A percentile compares a stretch with the other conserved stretches of the same genome.
Evolutionary conservation across 2,113 vertebrate genomes (phyloP).

Genomic region (Otus sunia): DNA sequence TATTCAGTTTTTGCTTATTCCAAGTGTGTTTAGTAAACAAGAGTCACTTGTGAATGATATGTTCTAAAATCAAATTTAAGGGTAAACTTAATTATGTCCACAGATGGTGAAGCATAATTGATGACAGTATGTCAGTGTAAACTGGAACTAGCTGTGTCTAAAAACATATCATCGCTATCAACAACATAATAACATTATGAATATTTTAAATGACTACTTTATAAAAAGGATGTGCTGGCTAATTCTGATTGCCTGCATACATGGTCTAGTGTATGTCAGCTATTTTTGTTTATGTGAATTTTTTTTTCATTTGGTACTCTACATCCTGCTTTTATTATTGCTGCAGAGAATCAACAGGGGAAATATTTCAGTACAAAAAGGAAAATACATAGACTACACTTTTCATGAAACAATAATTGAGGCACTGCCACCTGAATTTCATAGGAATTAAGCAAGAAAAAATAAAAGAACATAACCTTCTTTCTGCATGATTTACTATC

Average conservation of each 20-base stretch:
- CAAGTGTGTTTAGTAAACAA: constrained; percentile 68
- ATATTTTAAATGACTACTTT: constrained; percentile 41
- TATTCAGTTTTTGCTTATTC: constrained; percentile 50
- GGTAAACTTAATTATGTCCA: constrained; percentile 74
- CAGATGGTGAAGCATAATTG: constrained; percentile 77
- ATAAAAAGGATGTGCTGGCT: neutral
- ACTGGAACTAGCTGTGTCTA: constrained; percentile 69
- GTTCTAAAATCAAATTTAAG: constrained; percentile 74
- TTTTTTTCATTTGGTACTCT: neutral
- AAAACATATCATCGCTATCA: constrained; percentile 62
- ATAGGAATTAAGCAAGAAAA: neutral
- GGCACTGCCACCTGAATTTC: neutral
- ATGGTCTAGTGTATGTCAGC: neutral
- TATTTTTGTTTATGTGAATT: neutral
- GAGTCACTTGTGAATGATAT: constrained; percentile 67
- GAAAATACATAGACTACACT: neutral
- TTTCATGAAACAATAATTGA: neutral
- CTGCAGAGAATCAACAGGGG: neutral
- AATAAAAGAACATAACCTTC: neutral
- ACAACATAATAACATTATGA: constrained; percentile 44
- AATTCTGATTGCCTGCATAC: constrained; percentile 7
- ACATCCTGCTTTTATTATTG: neutral
- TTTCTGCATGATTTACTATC: constrained; percentile 27
- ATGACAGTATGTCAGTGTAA: constrained; percentile 70
- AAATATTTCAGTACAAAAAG: neutral